Evolutionary conservation across 1,140 invertebrate species (phyloP), one percentile per base, ranked within the genome.

Genomic region (Nautilus pompilius): DNA sequence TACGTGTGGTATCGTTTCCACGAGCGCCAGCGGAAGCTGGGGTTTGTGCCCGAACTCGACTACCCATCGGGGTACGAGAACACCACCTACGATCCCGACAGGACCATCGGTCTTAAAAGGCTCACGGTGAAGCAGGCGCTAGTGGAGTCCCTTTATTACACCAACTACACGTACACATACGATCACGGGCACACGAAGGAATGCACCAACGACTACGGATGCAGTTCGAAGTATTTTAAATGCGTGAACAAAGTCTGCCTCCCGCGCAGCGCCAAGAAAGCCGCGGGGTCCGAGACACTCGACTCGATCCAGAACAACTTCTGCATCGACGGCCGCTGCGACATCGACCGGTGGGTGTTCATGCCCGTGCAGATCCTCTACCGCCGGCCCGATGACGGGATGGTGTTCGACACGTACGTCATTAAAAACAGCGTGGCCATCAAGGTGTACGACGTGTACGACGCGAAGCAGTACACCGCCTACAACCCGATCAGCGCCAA

Each of bases 1-100:
- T 73, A 69, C 51, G 51, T 82, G 51, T 82, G 76, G 76, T 77
- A 82, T 58, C 68, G 71, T 28, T 83, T 82, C 59, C 59, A 81
- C 26, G 66, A 71, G 29, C 67, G 66, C 29, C 70, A 71, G 53
- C 76, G 76, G 62, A 77, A 66, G 29, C 2, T 59, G 13, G 66
- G 66, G 1, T 61, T 65, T 17, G 60, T 63, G 36, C 59, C 66
- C 2, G 59, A 65, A 34, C 30, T 30, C 6, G 68, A 70, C 34
- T 68, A 65, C 41, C 62, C 58, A 41, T 13, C n/a, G n/a, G n/a
- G n/a, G n/a, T n/a, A n/a, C n/a, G n/a, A n/a, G n/a, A n/a, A n/a
- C 10, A 10, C 36, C n/a, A 28, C n/a, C 49, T 53, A 28, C 17
- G 49, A 53, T 4, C 24, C 49, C 17, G 49, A 53, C 24, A 28